phyloP scores from a whole-genome alignment of 2,113 vertebrate species.

The Carassius gibelio region DNA sequence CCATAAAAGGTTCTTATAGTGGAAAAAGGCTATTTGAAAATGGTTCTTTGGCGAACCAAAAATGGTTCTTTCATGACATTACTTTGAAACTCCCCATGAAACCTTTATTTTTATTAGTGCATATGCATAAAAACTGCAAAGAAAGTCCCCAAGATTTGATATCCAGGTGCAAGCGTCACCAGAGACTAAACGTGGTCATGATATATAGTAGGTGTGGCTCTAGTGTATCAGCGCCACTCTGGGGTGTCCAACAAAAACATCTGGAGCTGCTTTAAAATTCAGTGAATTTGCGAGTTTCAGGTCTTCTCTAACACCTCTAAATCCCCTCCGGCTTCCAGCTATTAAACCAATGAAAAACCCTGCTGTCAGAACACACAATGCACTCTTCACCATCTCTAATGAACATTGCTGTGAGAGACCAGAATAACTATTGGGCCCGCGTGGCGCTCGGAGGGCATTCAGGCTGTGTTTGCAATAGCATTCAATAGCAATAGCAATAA shows the following conservation, averaged over 20 bases:
- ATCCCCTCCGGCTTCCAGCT: not conserved
- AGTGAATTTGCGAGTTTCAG: constrained; percentile 1
- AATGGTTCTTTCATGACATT: not conserved
- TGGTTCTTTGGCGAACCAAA: not conserved
- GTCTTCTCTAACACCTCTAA: constrained; percentile 19
- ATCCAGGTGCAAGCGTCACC: not conserved
- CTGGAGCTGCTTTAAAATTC: constrained; percentile 40
- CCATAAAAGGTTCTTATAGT: not conserved
- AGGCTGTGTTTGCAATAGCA: no score
- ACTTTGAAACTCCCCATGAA: not conserved
- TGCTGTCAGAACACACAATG: not conserved
- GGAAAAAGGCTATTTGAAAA: no score
- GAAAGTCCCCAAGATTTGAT: not conserved
- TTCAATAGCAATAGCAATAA: no score
- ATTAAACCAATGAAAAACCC: constrained; percentile 3
- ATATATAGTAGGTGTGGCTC: constrained; percentile 16
- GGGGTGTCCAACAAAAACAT: constrained; percentile 41
- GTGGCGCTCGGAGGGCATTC: not conserved
- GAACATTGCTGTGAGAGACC: not conserved
- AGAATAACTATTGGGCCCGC: constrained; percentile 41
- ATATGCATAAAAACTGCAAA: not conserved
- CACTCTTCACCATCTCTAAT: no score
- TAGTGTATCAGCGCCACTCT: not conserved
- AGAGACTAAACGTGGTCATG: not conserved
- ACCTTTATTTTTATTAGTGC: not conserved